Conservation (phyloP, 2,797 vertebrate genomes). For the Darevskia nairensis region DNA sequence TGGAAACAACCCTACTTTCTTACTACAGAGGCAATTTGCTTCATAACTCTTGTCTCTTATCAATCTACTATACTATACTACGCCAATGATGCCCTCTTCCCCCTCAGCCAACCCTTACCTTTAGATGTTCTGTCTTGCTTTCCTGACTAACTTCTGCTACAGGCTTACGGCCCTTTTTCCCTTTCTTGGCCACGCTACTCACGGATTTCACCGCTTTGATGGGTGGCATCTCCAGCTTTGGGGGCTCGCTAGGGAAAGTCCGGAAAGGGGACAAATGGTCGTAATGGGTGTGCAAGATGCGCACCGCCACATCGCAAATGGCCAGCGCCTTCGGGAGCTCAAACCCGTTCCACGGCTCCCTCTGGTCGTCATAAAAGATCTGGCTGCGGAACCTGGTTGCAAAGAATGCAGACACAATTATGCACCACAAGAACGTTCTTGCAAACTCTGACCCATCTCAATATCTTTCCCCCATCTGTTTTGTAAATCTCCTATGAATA, state of each 20-base stretch:
- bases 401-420: neutral
- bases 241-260: conserved; percentile 37
- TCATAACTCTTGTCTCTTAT: neutral
- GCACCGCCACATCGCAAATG: conserved; percentile 79
- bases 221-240: conserved; percentile 21
- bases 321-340: conserved; percentile 86
- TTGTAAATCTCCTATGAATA: too few species aligned
- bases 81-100: neutral
- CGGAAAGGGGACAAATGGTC: conserved; percentile 85
- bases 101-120: conserved; percentile 36
- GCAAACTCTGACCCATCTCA: too few species aligned
- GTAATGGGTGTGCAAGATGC: conserved; percentile 87
- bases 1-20: too few species aligned
- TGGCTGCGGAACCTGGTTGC: conserved; percentile 82
- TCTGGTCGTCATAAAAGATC: conserved; percentile 76
- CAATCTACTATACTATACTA: neutral
- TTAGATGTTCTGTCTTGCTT: neutral
- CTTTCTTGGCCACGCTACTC: conserved; percentile 13
- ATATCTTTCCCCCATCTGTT: too few species aligned
- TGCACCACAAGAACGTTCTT: too few species aligned
- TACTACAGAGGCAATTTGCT: too few species aligned
- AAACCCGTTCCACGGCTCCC: conserved; percentile 75
- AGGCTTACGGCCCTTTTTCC: neutral
- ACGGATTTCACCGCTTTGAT: neutral
- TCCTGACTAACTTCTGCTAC: conserved; percentile 17